Base-by-base conservation (phyloP, 2,113 vertebrate genomes). In the Puffinus mauretanicus region DNA sequence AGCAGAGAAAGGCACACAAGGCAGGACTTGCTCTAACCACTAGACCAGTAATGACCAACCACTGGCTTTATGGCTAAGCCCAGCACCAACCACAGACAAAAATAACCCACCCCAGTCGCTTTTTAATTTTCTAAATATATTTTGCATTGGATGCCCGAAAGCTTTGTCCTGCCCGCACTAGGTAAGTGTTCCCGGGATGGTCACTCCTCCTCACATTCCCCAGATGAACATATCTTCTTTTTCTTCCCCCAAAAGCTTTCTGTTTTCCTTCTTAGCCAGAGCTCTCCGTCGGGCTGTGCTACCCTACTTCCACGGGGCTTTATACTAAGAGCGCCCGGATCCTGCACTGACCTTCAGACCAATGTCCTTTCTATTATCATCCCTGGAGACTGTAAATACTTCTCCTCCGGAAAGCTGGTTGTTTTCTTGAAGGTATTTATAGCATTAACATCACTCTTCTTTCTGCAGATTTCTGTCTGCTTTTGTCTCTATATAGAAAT, bases 341-440 rank as follows among this genome's bases (percentile, higher is more conserved):
- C 57, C 40, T 20, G 38, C 46, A 24, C 49, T 85, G 89, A 93
- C 97, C 91, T 97, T 97, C 89, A 96, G 84, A 69, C 52, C 91
- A 34, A 32, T 0, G 38, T 89, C 66, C 93, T 82, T 86, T 76
- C 78, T 94, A 34, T 60, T 60, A 77, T 14, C 79, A 44, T 69
- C 88, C 42, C 66, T 64, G 46, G 42, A 80, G 91, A 60, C 66
- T 72, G 36, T 77, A 95, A 95, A 83, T 62, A 89, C 17, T 61
- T 55, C 83, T 57, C 49, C 32, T 87, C 84, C 2, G 4, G 89
- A 79, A 92, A 89, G 81, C 66, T 80, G 64, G 49, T 72, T 86
- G 34, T 88, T 96, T 90, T 89, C 55, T 75, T 70, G 83, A 49
- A 91, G 75, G 54, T 97, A 97, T 96, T 97, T 96, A 94, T 95